Percentiles rank a stretch among this genome's conserved stretches.
phyloP scores from a whole-genome alignment of 1,140 invertebrate species.

The Leptoteleia sp. region DNA sequence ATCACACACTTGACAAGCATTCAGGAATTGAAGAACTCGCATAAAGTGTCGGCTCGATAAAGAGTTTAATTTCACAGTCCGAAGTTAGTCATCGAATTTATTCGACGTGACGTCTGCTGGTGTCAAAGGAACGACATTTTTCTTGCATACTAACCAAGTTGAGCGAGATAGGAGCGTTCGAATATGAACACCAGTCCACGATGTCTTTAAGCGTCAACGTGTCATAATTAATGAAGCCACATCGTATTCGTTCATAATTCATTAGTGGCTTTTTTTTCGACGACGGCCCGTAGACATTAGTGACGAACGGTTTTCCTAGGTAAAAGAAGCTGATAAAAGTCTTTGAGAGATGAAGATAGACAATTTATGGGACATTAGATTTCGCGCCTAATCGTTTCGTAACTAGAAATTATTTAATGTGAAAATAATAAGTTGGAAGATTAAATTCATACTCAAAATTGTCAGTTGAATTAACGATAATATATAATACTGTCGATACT shows the following conservation, averaged over 20 bases:
- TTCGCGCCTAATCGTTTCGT: slow-evolving; percentile 68
- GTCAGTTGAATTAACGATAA: too few relatives aligned
- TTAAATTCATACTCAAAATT: too few relatives aligned
- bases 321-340: slow-evolving; percentile 63
- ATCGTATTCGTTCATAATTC: slow-evolving; percentile 67
- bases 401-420: not conserved
- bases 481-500: too few relatives aligned
- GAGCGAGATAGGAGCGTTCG: slow-evolving; percentile 34
- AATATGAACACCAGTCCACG: slow-evolving; percentile 48
- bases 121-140: slow-evolving; percentile 49
- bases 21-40: slow-evolving; percentile 35
- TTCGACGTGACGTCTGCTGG: slow-evolving; percentile 28
- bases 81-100: slow-evolving; percentile 40
- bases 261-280: slow-evolving; percentile 69
- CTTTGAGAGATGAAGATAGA: slow-evolving; percentile 41
- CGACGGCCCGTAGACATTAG: slow-evolving; percentile 64
- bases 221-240: slow-evolving; percentile 68
- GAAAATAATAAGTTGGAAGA: not conserved
- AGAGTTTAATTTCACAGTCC: slow-evolving; percentile 46
- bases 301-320: slow-evolving; percentile 67
- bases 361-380: slow-evolving; percentile 67
- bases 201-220: slow-evolving; percentile 56
- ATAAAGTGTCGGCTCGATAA: slow-evolving; percentile 50
- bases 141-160: slow-evolving; percentile 43
- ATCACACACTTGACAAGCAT: slow-evolving; percentile 45